Base-by-base conservation (phyloP, 2,888 invertebrate genomes). In the Protonemura montana region DNA sequence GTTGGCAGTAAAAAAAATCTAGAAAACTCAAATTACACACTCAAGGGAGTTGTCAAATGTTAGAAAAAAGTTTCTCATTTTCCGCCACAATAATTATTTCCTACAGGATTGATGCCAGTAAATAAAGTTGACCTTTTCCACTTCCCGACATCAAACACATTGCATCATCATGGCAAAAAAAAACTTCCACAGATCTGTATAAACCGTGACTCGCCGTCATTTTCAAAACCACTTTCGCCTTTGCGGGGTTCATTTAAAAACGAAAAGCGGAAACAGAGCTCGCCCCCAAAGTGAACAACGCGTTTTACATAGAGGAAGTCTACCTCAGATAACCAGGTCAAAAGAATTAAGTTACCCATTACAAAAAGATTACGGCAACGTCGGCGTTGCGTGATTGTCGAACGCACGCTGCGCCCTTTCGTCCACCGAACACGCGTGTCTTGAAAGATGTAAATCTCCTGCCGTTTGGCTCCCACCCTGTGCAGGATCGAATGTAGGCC, bases 371-470 rank as follows among this genome's bases (percentile, higher is more conserved):
- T 59, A 59, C 59, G 59, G 16, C 59, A 59, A 10, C 59, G 1
- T 59, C 59, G 21, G 1, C n/a, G 59, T 21, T 16, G 78, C 78
- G 78, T 78, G 78, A 5, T 5, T 25, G 26, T 27, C 78, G 78
- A 78, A 78, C 28, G 28, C 78, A 28, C 78, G 78, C 78, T 78
- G 78, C 78, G 78, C 28, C 28, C 27, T n/a, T 26, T 78, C 27
- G 35, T 1, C 78, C 26, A 78, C 27, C 7, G 78, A 10, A 26
- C n/a, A 26, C 27, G 78, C 78, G 78, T 78, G 78, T 78, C 28
- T 26, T 25, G 21, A 10, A 13, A 78, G 78, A 78, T 78, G 78
- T 78, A 78, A 78, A 78, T 78, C 78, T 78, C 28, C 59, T 27
- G 76, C 78, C 27, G n/a, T 16, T 10, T 2, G 21, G 59, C 10